A percentile compares a stretch with the other conserved stretches of the same genome.
These are phyloP conservation scores for Leucophenga maculata DNA, from an alignment of 2,888 invertebrate genomes.

Conservation along the genomic window DNA sequence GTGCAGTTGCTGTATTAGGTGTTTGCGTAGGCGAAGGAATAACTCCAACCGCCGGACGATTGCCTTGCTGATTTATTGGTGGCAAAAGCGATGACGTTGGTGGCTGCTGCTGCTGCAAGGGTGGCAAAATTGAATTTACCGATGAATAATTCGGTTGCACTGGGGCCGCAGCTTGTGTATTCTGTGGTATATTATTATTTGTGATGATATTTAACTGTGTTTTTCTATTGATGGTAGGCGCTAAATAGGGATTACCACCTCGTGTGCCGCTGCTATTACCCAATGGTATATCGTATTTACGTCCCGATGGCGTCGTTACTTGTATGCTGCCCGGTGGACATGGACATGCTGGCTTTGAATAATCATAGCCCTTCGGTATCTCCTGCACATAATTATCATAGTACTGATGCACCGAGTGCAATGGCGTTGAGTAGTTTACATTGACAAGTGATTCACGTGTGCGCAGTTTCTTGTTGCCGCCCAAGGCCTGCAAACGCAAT, in stretches of 20 bases:
- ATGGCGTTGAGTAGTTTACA: slow-evolving; percentile 61
- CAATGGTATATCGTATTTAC: slow-evolving; percentile 63
- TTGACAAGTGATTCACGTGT: slow-evolving; percentile 57
- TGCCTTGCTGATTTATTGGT: slow-evolving; percentile 24
- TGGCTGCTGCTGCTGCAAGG: slow-evolving; percentile 36
- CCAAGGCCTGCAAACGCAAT: slow-evolving; percentile 51
- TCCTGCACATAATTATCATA: slow-evolving; percentile 62
- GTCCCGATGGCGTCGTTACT: slow-evolving; percentile 65
- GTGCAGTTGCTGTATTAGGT: background rate
- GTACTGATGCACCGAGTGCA: slow-evolving; percentile 58
- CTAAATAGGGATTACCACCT: slow-evolving; percentile 65
- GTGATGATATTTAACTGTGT: slow-evolving; percentile 34
- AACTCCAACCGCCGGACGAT: slow-evolving; percentile 22
- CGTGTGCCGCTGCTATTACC: slow-evolving; percentile 60
- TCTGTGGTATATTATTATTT: background rate
- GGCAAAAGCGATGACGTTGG: slow-evolving; percentile 19
- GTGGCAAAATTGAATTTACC: slow-evolving; percentile 48
- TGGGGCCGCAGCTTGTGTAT: slow-evolving; percentile 22
- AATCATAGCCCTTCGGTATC: slow-evolving; percentile 60
- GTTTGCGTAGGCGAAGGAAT: background rate
- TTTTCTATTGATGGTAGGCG: slow-evolving; percentile 62
- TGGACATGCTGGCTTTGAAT: slow-evolving; percentile 49
- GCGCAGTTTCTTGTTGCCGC: slow-evolving; percentile 35
- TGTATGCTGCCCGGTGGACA: slow-evolving; percentile 56
- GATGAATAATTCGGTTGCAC: slow-evolving; percentile 38